phyloP scores from a whole-genome alignment of 2,113 vertebrate species.

The Callipepla californica region DNA sequence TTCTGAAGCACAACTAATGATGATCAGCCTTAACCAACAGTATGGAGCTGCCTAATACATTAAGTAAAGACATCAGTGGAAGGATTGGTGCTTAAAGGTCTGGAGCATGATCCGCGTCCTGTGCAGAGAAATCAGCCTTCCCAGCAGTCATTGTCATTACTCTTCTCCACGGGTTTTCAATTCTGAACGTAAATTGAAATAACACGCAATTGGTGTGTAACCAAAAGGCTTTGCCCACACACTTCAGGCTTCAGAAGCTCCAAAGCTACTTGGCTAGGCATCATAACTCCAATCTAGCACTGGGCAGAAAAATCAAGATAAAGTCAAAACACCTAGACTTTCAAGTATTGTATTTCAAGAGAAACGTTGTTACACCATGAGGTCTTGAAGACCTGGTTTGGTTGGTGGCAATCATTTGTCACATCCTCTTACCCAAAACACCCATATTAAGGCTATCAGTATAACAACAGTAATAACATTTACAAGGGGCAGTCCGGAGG shows the following conservation, averaged over 20 bases:
- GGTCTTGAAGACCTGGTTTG: not conserved
- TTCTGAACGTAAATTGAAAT: not conserved
- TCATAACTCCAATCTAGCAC: not conserved
- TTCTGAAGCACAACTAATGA: not conserved
- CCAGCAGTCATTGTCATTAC: not conserved
- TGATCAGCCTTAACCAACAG: not conserved
- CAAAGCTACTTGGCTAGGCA: not conserved
- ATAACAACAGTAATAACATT: fast-evolving
- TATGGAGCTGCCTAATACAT: not conserved
- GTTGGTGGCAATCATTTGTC: not conserved
- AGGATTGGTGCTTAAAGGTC: fast-evolving
- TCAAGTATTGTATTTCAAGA: not conserved
- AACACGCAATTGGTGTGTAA: not conserved
- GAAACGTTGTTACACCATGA: not conserved
- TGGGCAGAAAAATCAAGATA: not conserved
- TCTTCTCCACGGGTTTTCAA: fast-evolving
- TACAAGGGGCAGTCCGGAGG: not conserved
- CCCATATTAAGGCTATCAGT: not conserved
- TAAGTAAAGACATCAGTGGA: not conserved
- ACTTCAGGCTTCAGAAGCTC: not conserved
- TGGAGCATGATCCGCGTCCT: fast-evolving
- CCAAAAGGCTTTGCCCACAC: not conserved
- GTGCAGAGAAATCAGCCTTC: not conserved
- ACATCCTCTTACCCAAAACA: not conserved
- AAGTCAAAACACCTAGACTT: not conserved